Base-by-base conservation (phyloP, 2,888 invertebrate genomes). In the Scaptomyza tumidula region DNA sequence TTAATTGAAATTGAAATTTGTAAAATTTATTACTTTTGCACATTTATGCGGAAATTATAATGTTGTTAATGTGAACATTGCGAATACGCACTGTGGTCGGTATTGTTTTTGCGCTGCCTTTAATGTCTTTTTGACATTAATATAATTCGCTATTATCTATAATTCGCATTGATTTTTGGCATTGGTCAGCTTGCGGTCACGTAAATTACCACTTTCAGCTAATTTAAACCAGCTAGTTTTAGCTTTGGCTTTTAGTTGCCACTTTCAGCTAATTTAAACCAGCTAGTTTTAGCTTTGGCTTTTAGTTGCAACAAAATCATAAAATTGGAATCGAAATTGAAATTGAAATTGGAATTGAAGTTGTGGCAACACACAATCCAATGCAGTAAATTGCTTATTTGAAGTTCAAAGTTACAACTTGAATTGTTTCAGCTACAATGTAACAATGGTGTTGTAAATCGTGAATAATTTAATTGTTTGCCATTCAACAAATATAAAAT, bases 131-230 rank as follows among this genome's bases (percentile, higher is more conserved):
- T 35, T 33, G 43, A n/a, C n/a, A n/a, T n/a, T n/a, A n/a, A n/a
- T n/a, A n/a, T n/a, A n/a, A n/a, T n/a, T n/a, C n/a, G 53, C 19
- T 24, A 37, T 52, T 53, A 63, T 75, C 70, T 37, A 56, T 71
- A 59, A 66, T 66, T 45, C 55, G 37, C 58, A 74, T 66, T 73
- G 72, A 74, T 72, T 72, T 72, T 74, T 55, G 39, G 44, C 43
- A 46, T 55, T 65, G 66, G 57, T 52, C 61, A 45, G 58, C 41
- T 29, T 41, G 39, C 24, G 35, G 56, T 57, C 33, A 19, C 27
- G n/a, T n/a, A n/a, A n/a, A n/a, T n/a, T n/a, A n/a, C 39, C 31
- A 10, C n/a, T 6, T 11, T n/a, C n/a, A n/a, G n/a, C n/a, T n/a
- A n/a, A n/a, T n/a, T n/a, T n/a, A n/a, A n/a, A n/a, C 14, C 9